These are phyloP conservation scores for Tethea ocularis DNA, from an alignment of 2,888 invertebrate genomes.

Conservation along the genomic window DNA sequence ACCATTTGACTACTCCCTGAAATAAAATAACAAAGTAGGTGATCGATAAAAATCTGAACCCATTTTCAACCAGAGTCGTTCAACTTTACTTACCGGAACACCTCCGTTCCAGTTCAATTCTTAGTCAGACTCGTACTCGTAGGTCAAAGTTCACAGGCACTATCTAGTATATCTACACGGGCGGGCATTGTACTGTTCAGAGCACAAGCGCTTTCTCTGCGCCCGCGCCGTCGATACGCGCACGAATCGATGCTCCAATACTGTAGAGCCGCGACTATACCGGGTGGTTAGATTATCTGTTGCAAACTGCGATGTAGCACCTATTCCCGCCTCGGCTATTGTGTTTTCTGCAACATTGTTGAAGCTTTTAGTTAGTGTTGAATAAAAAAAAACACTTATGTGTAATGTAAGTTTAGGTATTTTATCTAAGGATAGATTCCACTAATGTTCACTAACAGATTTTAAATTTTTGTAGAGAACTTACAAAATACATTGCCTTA, in stretches of 20 bases:
- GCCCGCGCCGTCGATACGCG: constrained; percentile 22
- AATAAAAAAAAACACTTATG: background rate
- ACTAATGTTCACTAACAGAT: no score
- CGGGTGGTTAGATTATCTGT: constrained; percentile 27
- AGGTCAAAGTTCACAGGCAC: constrained; percentile 48
- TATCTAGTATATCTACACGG: constrained; percentile 52
- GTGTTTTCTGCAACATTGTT: background rate
- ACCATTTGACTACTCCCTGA: background rate
- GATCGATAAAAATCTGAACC: constrained; percentile 21
- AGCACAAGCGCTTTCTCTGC: constrained; percentile 42
- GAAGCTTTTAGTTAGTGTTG: background rate
- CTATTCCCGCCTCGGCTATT: constrained; percentile 12
- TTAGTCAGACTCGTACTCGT: constrained; percentile 15
- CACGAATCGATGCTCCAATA: constrained; percentile 40
- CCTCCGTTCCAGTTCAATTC: constrained; percentile 1
- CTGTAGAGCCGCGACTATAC: constrained; percentile 24
- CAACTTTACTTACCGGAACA: constrained; percentile 23
- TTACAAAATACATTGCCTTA: background rate
- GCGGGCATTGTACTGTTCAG: constrained; percentile 36
- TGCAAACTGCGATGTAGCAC: constrained; percentile 27
- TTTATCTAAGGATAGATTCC: no score
- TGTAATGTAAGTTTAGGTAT: no score
- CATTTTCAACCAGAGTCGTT: constrained; percentile 28
- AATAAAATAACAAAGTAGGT: constrained; percentile 27
- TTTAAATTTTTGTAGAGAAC: background rate